These are phyloP conservation scores for Busseola fusca DNA, from an alignment of 2,888 invertebrate species.

Conservation along the genomic window DNA sequence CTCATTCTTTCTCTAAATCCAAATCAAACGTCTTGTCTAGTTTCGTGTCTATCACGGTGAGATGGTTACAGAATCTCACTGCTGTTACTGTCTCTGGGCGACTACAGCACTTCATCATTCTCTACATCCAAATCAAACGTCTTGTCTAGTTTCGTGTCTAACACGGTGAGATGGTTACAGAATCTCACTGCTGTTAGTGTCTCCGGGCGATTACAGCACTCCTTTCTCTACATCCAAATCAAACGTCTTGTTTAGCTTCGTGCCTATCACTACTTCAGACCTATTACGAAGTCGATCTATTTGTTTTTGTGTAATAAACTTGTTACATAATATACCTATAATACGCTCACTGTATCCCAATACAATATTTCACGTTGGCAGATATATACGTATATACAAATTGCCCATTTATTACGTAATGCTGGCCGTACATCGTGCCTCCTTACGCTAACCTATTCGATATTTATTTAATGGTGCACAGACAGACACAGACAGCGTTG, in stretches of 20 bases:
- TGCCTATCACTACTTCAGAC: neutral
- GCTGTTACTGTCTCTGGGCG: no score
- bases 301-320: slow-evolving; percentile 23
- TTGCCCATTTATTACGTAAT: slow-evolving; percentile 73
- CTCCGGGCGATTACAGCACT: no score
- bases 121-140: no score
- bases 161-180: no score
- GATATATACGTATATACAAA: slow-evolving; percentile 72
- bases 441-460: slow-evolving; percentile 63
- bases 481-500: slow-evolving; percentile 51
- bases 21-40: no score
- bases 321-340: slow-evolving; percentile 30
- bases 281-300: neutral
- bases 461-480: slow-evolving; percentile 71
- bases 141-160: no score
- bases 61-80: no score
- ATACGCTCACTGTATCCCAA: slow-evolving; percentile 59
- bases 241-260: neutral
- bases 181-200: no score
- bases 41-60: no score
- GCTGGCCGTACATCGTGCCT: slow-evolving; percentile 65
- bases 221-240: neutral
- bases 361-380: slow-evolving; percentile 62
- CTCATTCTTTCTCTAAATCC: no score
- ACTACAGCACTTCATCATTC: no score